phyloP scores from a whole-genome alignment of 1,140 invertebrate species.

The Tetragnatha versicolor region DNA sequence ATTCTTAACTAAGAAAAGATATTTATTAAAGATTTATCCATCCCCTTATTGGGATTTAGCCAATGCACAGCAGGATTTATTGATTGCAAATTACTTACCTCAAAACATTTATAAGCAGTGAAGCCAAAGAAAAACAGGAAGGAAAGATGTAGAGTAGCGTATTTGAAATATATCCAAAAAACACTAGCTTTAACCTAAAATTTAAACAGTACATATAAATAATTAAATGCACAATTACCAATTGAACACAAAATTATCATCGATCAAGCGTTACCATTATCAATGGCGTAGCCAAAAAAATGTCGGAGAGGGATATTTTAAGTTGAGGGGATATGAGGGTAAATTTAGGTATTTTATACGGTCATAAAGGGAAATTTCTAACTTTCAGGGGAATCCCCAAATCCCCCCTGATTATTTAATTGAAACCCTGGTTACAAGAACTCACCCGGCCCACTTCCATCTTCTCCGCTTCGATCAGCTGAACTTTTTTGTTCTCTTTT shows the following conservation, averaged over 20 bases:
- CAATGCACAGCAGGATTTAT: neutral
- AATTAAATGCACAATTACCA: too few relatives aligned
- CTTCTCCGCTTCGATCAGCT: constrained; percentile 30
- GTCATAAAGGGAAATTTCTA: too few relatives aligned
- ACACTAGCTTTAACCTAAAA: constrained; percentile 25
- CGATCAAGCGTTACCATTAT: too few relatives aligned
- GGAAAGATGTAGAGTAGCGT: neutral
- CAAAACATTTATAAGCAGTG: constrained; percentile 2
- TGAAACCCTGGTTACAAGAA: neutral
- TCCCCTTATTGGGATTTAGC: neutral
- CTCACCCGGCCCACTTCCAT: constrained; percentile 43
- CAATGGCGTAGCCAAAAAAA: too few relatives aligned
- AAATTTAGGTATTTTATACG: too few relatives aligned
- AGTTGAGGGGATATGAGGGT: too few relatives aligned
- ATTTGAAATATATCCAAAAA: constrained; percentile 20
- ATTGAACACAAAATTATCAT: too few relatives aligned
- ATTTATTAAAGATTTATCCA: neutral
- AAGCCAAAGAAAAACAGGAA: constrained; percentile 8
- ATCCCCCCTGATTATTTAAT: neutral
- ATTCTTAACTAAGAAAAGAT: neutral
- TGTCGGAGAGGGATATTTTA: too few relatives aligned
- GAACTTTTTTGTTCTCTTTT: neutral
- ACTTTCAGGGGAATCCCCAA: constrained; percentile 19
- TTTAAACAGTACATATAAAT: too few relatives aligned
- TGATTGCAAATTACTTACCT: constrained; percentile 8